Evolutionary conservation across 2,888 invertebrate species (phyloP).

Genomic region (Leptopilina drosophilae): DNA sequence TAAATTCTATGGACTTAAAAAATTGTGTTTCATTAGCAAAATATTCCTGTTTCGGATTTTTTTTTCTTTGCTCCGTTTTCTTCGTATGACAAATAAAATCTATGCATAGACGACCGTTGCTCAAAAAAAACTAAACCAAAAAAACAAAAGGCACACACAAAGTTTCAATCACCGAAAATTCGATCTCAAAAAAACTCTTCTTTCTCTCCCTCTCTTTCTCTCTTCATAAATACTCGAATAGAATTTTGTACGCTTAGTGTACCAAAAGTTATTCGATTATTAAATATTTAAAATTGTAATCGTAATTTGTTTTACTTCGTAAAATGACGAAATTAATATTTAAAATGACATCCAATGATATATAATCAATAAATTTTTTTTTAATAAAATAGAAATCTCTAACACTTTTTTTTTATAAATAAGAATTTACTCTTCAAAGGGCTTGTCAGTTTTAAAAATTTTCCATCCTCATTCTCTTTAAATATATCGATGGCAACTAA

Average conservation of each 20-base stretch:
- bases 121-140: background rate
- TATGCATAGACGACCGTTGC: slow-evolving; percentile 42
- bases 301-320: slow-evolving; percentile 37
- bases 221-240: slow-evolving; percentile 34
- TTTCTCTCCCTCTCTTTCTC: background rate
- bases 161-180: slow-evolving; percentile 28
- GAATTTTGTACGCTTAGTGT: slow-evolving; percentile 23
- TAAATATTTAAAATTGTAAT: slow-evolving; percentile 42
- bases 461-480: slow-evolving; percentile 3
- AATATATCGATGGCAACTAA: slow-evolving; percentile 18
- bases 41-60: slow-evolving; percentile 57
- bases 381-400: slow-evolving; percentile 71
- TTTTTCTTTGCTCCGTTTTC: slow-evolving; percentile 45
- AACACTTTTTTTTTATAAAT: slow-evolving; percentile 59
- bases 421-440: slow-evolving; percentile 48
- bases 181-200: background rate
- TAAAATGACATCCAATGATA: slow-evolving; percentile 61
- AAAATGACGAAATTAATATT: slow-evolving; percentile 43
- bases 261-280: slow-evolving; percentile 22
- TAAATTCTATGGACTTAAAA: slow-evolving; percentile 64
- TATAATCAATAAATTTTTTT: slow-evolving; percentile 63
- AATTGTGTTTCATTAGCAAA: slow-evolving; percentile 65
- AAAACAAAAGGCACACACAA: slow-evolving; percentile 36
- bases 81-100: slow-evolving; percentile 49
- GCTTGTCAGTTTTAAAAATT: slow-evolving; percentile 38